Conservation (phyloP, 2,888 invertebrate genomes). For the Steromphala cineraria region DNA sequence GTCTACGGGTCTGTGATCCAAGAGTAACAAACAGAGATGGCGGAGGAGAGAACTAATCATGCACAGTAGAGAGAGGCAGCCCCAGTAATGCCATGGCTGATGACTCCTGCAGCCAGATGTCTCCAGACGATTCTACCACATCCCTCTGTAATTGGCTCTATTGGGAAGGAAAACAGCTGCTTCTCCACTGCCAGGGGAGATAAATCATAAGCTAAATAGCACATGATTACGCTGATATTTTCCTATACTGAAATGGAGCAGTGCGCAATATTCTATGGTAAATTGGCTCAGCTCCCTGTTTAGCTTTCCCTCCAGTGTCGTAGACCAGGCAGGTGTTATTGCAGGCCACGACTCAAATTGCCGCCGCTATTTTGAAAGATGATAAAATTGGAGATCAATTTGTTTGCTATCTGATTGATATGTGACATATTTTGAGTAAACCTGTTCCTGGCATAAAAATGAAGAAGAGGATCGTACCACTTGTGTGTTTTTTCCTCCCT, state of each 20-base stretch:
- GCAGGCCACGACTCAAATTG: neutral
- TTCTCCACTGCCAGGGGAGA: neutral
- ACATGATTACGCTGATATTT: neutral
- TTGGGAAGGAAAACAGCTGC: constrained; percentile 8
- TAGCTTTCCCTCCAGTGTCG: neutral
- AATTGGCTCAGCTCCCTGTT: neutral
- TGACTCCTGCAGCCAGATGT: neutral
- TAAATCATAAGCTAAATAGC: constrained; percentile 10
- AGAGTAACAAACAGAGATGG: no score
- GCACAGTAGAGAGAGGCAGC: neutral
- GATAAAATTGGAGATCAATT: neutral
- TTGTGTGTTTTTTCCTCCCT: no score
- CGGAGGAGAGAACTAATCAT: no score
- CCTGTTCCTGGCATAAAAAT: neutral
- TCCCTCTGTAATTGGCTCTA: neutral
- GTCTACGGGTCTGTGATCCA: no score
- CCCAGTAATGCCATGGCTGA: neutral
- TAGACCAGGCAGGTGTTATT: neutral
- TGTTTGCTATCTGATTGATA: neutral
- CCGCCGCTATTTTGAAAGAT: neutral
- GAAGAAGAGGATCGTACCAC: neutral
- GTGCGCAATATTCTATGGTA: constrained; percentile 5
- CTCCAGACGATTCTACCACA: neutral
- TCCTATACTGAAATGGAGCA: constrained; percentile 7
- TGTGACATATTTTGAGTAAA: neutral